Evolutionary conservation across 1,140 invertebrate species (phyloP), one percentile per base, ranked within the genome.

Genomic region (Caenorhabditis elegans): DNA sequence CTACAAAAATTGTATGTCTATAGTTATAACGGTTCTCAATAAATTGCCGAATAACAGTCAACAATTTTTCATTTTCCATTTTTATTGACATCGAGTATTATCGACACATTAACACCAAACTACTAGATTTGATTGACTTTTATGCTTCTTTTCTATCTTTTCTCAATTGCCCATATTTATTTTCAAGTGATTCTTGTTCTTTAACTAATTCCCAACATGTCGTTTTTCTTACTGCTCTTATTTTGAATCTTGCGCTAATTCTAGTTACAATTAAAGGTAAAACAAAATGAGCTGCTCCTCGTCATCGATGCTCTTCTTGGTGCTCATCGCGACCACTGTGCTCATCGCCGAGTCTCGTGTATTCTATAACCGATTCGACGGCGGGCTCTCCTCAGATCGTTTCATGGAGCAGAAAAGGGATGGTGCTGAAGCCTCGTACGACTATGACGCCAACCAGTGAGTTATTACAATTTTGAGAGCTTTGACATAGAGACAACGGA

Each of bases 91-190:
- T 53, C 22, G 49, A 53, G 49, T 24, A 60, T 60, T 60, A 60
- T 60, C 53, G 17, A 60, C 31, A 60, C 53, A 34, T 60, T 60
- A 60, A 11, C 53, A 60, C 28, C 53, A 60, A 60, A 60, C 53
- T 60, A 60, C 53, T 60, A n/a, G 53, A 26, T 15, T 60, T 60
- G 53, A 60, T 60, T 60, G 53, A 60, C 53, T 60, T 60, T 60
- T 60, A 10, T 55, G 15, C 28, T 15, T 13, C 3, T 60, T 60
- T 34, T 34, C 53, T 53, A n/a, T 10, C n/a, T 53, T 53, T 53
- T 24, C n/a, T 24, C 19, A n/a, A 4, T 22, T 48, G 5, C 19
- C 13, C 4, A 22, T 26, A 5, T 43, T 15, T 43, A 15, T 43
- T 43, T 43, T 43, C 39, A 15, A 43, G 15, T 5, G 39, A 43